Evolutionary conservation across 2,888 invertebrate species (phyloP), one percentile per base, ranked within the genome.

Genomic region (Macropis europaea): DNA sequence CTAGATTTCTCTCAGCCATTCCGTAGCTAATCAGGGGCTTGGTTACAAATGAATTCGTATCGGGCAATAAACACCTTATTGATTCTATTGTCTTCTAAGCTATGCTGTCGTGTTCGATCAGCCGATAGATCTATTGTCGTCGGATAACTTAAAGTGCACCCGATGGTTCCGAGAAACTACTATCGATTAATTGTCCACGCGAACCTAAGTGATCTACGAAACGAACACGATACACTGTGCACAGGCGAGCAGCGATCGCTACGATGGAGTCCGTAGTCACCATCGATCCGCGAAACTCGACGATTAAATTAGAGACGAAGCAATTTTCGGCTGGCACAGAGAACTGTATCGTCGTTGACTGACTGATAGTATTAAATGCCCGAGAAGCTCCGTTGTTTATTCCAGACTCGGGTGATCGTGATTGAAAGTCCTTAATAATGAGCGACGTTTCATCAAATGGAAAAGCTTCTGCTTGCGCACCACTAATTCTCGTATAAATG

Each of bases 121-220:
- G 34, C 34, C 48, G 32, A 5, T 28, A 59, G 40, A 75, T 71
- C 48, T 28, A 11, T 59, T 48, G 11, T 43, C 45, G 40, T 36
- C 26, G 38, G 24, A 50, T 59, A 69, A 73, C 62, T 73, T 76
- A 57, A 61, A 76, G 43, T 48, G 56, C 42, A 40, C 63, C 60
- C 72, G 36, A 48, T 56, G 56, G 26, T 30, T 52, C 43, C 45
- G 32, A 62, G 32, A 15, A 63, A 19, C 61, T 71, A 45, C 24
- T 50, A 61, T 61, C 67, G 50, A 67, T 70, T 60, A 63, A 57
- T 53, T 56, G 66, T 19, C 52, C 53, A 53, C 30, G 47, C 28
- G 61, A 69, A 62, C 48, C 34, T 9, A n/a, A 11, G 38, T 19
- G 52, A 52, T 40, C 56, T 42, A 24, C 26, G 53, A 47, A 15